Base-by-base conservation (phyloP, 1,140 invertebrate genomes). In the Bombus polaris region DNA sequence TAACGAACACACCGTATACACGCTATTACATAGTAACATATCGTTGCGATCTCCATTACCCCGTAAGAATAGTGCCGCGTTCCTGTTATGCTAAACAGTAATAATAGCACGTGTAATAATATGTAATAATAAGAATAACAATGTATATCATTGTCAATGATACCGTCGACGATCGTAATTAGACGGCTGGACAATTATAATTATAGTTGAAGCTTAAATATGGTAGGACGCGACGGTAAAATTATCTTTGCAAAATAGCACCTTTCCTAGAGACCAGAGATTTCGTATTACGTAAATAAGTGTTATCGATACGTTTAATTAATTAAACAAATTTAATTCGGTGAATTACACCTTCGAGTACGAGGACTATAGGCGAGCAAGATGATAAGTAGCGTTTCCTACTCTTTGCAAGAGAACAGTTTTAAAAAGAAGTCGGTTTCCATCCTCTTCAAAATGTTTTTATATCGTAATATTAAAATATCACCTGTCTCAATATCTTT, bases 191-290 rank as follows among this genome's bases (percentile, higher is more conserved):
- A 65, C 35, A 62, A 89, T 89, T 59, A 39, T 81, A 81, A 74
- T 68, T 79, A 37, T 42, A 81, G 87, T 32, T 25, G 47, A 80
- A 83, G 85, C 62, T 80, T 39, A 65, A 89, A 66, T 83, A 75
- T 78, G 77, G 35, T 59, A 86, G 65, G 62, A 81, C 70, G 25
- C 74, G 66, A 87, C 25, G 44, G 39, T 86, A 89, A 89, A 87
- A 90, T 73, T 62, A 90, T 73, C 53, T 83, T 85, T 42, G 74
- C 70, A 88, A 90, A 90, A 88, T 90, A 90, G 88, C 89, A 90
- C 89, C 89, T 90, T 90, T 83, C 79, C 57, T 53, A 82, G 78
- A 70, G 59, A 13, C 71, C 57, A 59, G 71, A 79, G 66, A 83
- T 39, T 79, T 76, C 86, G 57, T 47, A 71, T 35, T 81, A 42